phyloP scores from a whole-genome alignment of 2,888 invertebrate genomes.

The Drosophila borborema region DNA sequence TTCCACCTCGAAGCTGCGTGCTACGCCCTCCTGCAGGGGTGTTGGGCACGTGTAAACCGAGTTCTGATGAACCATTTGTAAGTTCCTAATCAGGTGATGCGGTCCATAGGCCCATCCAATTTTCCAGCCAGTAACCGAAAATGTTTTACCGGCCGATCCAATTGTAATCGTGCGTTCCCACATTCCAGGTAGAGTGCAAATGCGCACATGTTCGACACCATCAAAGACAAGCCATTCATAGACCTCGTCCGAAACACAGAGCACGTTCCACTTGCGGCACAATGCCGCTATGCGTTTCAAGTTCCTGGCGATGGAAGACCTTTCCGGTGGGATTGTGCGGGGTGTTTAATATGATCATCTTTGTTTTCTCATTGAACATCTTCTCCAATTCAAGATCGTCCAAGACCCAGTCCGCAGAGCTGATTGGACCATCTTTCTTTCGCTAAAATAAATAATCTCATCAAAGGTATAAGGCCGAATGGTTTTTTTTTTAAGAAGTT shows the following conservation, averaged over 20 bases:
- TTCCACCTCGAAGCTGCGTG: conserved; percentile 95
- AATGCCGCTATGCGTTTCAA: conserved; percentile 92
- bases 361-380: conserved; percentile 94
- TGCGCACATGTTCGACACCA: conserved; percentile 93
- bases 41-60: conserved; percentile 96
- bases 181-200: conserved; percentile 98
- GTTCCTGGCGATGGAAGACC: conserved; percentile 88
- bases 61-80: conserved; percentile 97
- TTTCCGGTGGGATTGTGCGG: conserved; percentile 99
- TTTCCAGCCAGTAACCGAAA: conserved; percentile 99
- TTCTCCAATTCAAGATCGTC: conserved; percentile 92
- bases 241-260: conserved; percentile 98
- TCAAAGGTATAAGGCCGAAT: neutral
- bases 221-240: conserved; percentile 98
- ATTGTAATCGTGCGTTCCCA: conserved; percentile 99
- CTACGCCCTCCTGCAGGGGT: conserved; percentile 96
- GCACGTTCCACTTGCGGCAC: conserved; percentile 95
- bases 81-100: conserved; percentile 90
- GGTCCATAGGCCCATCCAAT: conserved; percentile 98
- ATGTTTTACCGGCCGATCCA: conserved; percentile 99
- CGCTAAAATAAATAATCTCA: conserved; percentile 53
- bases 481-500: conserved; percentile 71
- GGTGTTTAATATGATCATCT: conserved; percentile 97
- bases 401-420: conserved; percentile 95
- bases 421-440: conserved; percentile 82